Evolutionary conservation across 2,797 vertebrate genomes (phyloP), one percentile per base, ranked within the genome.

Genomic region (Coilia nasus): DNA sequence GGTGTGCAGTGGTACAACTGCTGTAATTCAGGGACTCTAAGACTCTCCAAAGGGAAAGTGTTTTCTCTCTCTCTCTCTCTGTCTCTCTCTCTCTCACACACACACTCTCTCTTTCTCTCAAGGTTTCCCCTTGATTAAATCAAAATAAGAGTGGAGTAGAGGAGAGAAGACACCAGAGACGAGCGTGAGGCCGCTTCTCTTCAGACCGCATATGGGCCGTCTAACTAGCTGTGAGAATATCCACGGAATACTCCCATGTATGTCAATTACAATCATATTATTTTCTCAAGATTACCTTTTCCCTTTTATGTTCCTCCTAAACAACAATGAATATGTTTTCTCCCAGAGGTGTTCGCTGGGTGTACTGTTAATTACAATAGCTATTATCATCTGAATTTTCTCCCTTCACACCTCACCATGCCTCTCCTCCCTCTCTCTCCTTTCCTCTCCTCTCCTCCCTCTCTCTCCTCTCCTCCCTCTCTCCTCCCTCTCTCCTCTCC

Each of bases 251-350:
- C 90, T 93, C 81, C 21, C 92, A 90, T 93, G 92, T 92, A 93
- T 90, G 91, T 90, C 92, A 93, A 93, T 94, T 94, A 94, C 91
- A 93, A 92, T 92, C 85, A 91, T 91, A 94, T 94, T 92, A 94
- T 94, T 95, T 94, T 90, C 92, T 87, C 85, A 87, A 93, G 88
- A 92, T 92, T 92, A 90, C 91, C 89, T 93, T 93, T 78, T 90
- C 89, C 87, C 93, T 95, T 95, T 95, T 92, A 95, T 94, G 93
- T 94, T 90, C 87, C 87, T 91, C 90, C 91, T 94, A 94, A 90
- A 90, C 91, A 94, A 94, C 93, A 93, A 91, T 91, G 89, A 88
- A 89, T 92, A 84, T 89, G 87, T 90, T 87, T 90, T 84, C 89
- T 90, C 88, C 90, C 88, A 90, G 89, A 86, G 88, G 90, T 90